These are phyloP conservation scores for Thermophis baileyi DNA, from an alignment of 2,113 vertebrate genomes.

Conservation along the genomic window DNA sequence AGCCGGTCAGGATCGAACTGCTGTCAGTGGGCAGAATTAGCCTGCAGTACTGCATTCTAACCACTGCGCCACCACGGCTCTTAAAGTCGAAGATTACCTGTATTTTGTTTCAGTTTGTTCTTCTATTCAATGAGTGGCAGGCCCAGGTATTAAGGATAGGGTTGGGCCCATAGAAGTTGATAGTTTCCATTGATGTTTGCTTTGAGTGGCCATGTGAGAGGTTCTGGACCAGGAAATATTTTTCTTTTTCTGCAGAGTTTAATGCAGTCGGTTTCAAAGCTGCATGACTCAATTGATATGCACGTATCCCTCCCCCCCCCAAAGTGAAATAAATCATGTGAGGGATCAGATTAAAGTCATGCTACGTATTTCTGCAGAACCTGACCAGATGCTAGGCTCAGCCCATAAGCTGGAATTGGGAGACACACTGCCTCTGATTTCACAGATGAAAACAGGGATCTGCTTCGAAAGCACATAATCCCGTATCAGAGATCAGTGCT, in stretches of 20 bases:
- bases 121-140: constrained; percentile 27
- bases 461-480: not conserved
- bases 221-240: not conserved
- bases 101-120: not conserved
- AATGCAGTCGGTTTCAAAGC: not conserved
- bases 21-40: too few relatives aligned
- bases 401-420: not conserved
- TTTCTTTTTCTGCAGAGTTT: not conserved
- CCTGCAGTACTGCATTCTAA: too few relatives aligned
- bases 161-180: constrained; percentile 43
- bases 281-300: not conserved
- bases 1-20: too few relatives aligned
- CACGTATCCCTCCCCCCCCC: not conserved
- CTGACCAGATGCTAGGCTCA: not conserved
- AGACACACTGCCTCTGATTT: not conserved
- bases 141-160: constrained; percentile 19
- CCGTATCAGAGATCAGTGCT: not conserved
- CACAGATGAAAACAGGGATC: not conserved
- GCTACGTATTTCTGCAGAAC: not conserved
- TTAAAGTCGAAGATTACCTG: not conserved
- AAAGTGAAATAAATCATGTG: not conserved
- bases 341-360: not conserved
- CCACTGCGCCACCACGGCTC: too few relatives aligned
- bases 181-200: constrained; percentile 28
- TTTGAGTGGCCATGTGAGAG: not conserved